Evolutionary conservation across 1,140 invertebrate genomes (phyloP).

Genomic region (Copidosoma floridanum): DNA sequence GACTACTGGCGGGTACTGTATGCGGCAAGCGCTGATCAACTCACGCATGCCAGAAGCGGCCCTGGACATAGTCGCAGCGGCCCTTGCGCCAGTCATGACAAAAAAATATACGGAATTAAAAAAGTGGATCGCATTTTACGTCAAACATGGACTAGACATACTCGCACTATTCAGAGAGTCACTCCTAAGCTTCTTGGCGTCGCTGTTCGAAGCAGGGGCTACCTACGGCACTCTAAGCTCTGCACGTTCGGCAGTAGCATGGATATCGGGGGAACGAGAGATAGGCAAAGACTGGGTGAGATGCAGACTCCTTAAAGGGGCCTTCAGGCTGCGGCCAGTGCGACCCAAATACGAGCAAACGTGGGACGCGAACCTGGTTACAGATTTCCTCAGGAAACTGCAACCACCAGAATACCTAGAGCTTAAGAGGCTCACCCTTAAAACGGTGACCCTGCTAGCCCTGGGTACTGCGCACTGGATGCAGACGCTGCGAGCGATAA

Average conservation of each 20-base stretch:
- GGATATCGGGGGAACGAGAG: slow-evolving; percentile 12
- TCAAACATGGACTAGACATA: slow-evolving; percentile 33
- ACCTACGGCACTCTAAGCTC: slow-evolving; percentile 34
- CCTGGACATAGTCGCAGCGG: slow-evolving; percentile 12
- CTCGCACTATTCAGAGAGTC: slow-evolving; percentile 23
- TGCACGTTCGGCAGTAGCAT: slow-evolving; percentile 22
- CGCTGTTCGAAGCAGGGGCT: slow-evolving; percentile 27
- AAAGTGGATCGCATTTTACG: slow-evolving; percentile 20
- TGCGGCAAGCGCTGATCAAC: slow-evolving; percentile 4
- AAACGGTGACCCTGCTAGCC: slow-evolving; percentile 23
- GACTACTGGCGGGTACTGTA: slow-evolving; percentile 2
- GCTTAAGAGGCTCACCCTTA: neutral
- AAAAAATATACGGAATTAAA: slow-evolving; percentile 25
- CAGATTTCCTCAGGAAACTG: slow-evolving; percentile 12
- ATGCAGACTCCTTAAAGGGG: slow-evolving; percentile 1
- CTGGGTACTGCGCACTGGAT: neutral
- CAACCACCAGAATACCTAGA: neutral
- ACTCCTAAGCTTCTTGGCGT: neutral
- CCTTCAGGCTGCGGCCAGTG: neutral
- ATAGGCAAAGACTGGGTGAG: slow-evolving; percentile 21
- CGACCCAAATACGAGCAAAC: slow-evolving; percentile 1
- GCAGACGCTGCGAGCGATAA: no score
- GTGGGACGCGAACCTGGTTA: slow-evolving; percentile 1
- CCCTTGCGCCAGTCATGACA: slow-evolving; percentile 12
- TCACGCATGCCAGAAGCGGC: slow-evolving; percentile 15